A percentile compares a stretch with the other conserved stretches of the same genome.
Evolutionary conservation across 2,888 invertebrate species (phyloP).

Genomic region (Troides helena): DNA sequence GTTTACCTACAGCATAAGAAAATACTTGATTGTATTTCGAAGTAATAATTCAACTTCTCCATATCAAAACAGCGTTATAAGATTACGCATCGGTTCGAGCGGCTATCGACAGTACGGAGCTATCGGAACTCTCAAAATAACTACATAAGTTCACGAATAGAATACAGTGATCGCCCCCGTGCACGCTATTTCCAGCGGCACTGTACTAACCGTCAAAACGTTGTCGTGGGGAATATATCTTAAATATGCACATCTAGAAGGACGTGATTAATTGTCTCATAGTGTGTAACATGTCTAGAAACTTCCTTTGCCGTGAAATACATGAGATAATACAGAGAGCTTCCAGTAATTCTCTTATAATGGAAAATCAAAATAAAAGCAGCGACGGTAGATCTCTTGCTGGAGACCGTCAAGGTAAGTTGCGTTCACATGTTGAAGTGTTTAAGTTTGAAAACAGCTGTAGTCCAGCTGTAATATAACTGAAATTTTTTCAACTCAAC

Average conservation of each 20-base stretch:
- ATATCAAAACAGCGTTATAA: conserved; percentile 9
- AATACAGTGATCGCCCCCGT: conserved; percentile 70
- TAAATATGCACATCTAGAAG: conserved; percentile 8
- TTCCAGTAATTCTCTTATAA: too few relatives aligned
- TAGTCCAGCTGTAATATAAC: too few relatives aligned
- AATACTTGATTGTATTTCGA: not conserved
- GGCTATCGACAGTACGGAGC: conserved; percentile 36
- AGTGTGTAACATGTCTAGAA: not conserved
- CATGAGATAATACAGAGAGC: too few relatives aligned
- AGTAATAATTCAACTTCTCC: not conserved
- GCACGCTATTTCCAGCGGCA: conserved; percentile 62
- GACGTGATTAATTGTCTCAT: conserved; percentile 20
- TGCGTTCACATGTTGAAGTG: too few relatives aligned
- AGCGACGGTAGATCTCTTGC: too few relatives aligned
- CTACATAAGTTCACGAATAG: conserved; percentile 70
- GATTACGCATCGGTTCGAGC: conserved; percentile 14
- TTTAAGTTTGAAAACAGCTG: too few relatives aligned
- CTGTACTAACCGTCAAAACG: conserved; percentile 27
- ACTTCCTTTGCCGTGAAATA: too few relatives aligned
- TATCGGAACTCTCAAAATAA: conserved; percentile 66
- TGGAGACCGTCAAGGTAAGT: too few relatives aligned
- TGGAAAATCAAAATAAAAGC: too few relatives aligned
- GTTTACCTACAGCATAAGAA: too few relatives aligned
- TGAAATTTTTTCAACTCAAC: too few relatives aligned
- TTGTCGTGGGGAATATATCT: conserved; percentile 14